Evolutionary conservation across 37 sponge, comb jelly and placozoan genomes (phyloP).

Genomic region (Tethya wilhelma): DNA sequence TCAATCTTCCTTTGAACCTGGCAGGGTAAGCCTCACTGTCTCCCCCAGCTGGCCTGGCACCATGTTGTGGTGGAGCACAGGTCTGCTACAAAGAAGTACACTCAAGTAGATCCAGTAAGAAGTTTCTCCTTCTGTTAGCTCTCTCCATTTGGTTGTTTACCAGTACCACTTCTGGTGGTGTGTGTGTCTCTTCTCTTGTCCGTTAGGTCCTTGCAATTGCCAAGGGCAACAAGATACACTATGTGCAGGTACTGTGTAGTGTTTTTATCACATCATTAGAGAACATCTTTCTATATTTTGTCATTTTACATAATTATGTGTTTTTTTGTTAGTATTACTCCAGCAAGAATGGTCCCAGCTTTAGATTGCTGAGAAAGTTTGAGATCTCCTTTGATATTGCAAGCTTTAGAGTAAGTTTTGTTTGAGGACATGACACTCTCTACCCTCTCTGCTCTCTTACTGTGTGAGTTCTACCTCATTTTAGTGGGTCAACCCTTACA

Average conservation of each 20-base stretch:
- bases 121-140: too few species aligned
- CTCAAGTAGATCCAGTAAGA: too few species aligned
- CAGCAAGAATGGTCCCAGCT: constrained; percentile 36
- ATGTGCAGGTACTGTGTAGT: constrained; percentile 65
- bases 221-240: constrained; percentile 48
- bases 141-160: too few species aligned
- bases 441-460: not conserved
- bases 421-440: not conserved
- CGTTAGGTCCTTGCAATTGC: constrained; percentile 73
- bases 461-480: not conserved
- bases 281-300: not conserved
- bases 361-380: constrained; percentile 44
- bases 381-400: constrained; percentile 60
- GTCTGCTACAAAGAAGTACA: constrained; percentile 6
- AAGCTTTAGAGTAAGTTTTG: constrained; percentile 51
- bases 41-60: constrained; percentile 74
- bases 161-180: constrained; percentile 19
- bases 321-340: constrained; percentile 11
- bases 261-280: not conserved
- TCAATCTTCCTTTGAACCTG: too few species aligned
- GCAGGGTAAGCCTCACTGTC: constrained; percentile 62
- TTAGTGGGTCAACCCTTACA: constrained; percentile 77
- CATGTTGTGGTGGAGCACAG: constrained; percentile 59
- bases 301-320: not conserved
- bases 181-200: constrained; percentile 14